Conservation (phyloP, 2,113 vertebrate species). For the Scortum barcoo region DNA sequence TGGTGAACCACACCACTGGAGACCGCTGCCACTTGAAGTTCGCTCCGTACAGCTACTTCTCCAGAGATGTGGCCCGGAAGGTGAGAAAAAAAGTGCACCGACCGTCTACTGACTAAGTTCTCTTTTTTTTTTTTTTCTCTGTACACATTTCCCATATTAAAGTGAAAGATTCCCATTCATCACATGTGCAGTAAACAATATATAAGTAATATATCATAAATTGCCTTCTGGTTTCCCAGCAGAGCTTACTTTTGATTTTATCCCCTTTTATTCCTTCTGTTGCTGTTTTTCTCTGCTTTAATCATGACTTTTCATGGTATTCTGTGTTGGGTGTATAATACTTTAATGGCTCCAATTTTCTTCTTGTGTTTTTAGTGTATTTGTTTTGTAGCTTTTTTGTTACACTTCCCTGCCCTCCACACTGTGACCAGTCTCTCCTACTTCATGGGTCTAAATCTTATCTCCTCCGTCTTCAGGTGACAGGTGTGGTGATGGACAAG, state of each 20-base stretch:
- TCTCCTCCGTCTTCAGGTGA: slow-evolving; percentile 85
- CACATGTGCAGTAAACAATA: neutral
- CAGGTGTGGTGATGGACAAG: slow-evolving; percentile 93
- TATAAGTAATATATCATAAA: neutral
- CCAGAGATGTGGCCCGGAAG: slow-evolving; percentile 95
- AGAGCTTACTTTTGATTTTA: too few relatives aligned
- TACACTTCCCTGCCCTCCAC: neutral
- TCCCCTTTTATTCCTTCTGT: too few relatives aligned
- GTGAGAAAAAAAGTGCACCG: slow-evolving; percentile 76
- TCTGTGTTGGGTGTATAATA: neutral
- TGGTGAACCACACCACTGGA: slow-evolving; percentile 94
- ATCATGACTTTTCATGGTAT: too few relatives aligned
- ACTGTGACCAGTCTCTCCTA: too few relatives aligned
- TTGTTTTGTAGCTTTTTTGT: neutral
- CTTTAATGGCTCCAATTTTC: neutral
- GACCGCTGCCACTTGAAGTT: slow-evolving; percentile 98
- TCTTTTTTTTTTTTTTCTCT: neutral
- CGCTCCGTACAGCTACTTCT: slow-evolving; percentile 98
- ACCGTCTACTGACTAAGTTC: neutral
- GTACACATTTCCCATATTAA: neutral
- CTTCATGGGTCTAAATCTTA: neutral
- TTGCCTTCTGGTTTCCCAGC: neutral
- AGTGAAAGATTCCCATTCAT: neutral
- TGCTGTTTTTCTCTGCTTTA: too few relatives aligned
- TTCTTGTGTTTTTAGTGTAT: neutral